Base-by-base conservation (phyloP, 2,113 vertebrate genomes). In the Hirundichthys speculiger region DNA sequence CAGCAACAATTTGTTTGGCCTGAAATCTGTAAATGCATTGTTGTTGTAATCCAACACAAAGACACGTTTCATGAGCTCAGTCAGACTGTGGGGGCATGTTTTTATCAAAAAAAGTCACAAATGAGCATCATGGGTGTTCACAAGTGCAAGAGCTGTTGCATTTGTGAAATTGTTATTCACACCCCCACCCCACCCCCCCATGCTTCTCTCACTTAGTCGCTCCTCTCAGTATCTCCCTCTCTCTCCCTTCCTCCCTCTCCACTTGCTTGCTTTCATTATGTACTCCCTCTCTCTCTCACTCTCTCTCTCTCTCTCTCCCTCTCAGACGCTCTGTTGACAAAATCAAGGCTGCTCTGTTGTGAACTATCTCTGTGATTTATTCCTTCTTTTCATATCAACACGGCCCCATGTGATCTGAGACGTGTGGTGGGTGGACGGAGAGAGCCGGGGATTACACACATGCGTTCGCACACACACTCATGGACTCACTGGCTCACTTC, bases 341-440 rank as follows among this genome's bases (percentile, higher is more conserved):
- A 89, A 84, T 89, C 86, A 89, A 88, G 88, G 91, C 89, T 91
- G 82, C 90, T 75, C 79, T 89, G 79, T 75, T 74, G 71, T 88
- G 83, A 83, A 87, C 65, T 82, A 86, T 87, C 82, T 83, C 79
- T 73, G 72, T 90, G 73, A 91, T 91, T 90, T 92, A 91, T 91
- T 87, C 81, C 85, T 82, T 85, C 80, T 86, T 87, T 82, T 86
- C 53, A 67, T 78, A 82, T 90, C 80, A 85, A 68, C 69, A 64
- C 69, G 77, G 34, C 66, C 75, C 85, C 63, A 22, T 79, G 75
- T 82, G 73, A 82, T 79, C 74, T 60, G 65, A 73, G 83, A 78
- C 34, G 48, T 68, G 75, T 51, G 78, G 50, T 51, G 50, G 56
- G 58, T 75, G 60, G 71, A 79, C 8, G 67, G n/a, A 45, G 53